Evolutionary conservation across 2,113 vertebrate species (phyloP), one percentile per base, ranked within the genome.

Genomic region (Anser cygnoides): DNA sequence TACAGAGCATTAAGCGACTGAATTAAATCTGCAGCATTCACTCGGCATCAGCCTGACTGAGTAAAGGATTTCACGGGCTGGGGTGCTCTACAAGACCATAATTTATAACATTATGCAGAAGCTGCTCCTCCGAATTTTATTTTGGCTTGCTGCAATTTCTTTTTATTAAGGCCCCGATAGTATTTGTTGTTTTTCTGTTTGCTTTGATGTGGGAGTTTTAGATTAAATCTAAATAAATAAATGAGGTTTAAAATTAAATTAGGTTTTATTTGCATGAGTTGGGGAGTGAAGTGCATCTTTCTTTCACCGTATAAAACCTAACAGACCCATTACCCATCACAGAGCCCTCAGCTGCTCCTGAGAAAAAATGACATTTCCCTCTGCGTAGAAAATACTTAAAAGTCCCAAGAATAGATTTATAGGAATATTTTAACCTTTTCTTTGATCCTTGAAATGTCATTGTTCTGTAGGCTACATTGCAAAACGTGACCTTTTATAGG

Each of bases 351-450:
- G 73, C 74, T 86, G 66, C 87, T 97, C 90, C 85, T 91, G 67
- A 93, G 52, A 97, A 77, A 97, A 97, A 97, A 96, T 97, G 97
- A 96, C 97, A 98, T 98, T 98, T 98, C 95, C 93, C 84, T 97
- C 91, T 96, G 93, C 49, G 67, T 80, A 93, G 95, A 96, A 98
- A 97, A 97, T 97, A 97, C 97, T 98, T 98, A 97, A 97, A 98
- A 98, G 97, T 98, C 97, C 97, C 79, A 86, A 95, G 96, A 98
- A 98, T 98, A 98, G 98, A 98, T 98, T 98, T 98, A 98, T 98
- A 98, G 98, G 98, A 98, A 98, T 98, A 98, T 98, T 98, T 98
- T 98, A 98, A 98, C 98, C 98, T 98, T 98, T 98, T 98, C 97
- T 97, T 97, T 98, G 98, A 98, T 98, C 98, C 98, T 97, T 98